phyloP scores from a whole-genome alignment of 2,888 invertebrate genomes.

The Trilocha varians region DNA sequence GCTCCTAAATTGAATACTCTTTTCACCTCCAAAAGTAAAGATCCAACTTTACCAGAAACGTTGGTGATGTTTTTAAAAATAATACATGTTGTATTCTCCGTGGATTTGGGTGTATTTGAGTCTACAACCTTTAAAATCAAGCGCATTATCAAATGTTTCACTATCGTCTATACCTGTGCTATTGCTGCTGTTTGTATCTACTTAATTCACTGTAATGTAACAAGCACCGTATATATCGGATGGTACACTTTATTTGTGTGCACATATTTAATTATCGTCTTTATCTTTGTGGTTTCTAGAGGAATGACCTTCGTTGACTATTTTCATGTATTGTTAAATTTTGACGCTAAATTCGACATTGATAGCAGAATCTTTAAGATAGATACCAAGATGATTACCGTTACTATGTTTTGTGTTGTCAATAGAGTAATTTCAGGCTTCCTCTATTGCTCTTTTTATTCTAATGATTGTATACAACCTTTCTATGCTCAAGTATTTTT shows the following conservation, averaged over 20 bases:
- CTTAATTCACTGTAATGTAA: too few relatives aligned
- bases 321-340: background rate
- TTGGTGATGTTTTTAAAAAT: too few relatives aligned
- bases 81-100: too few relatives aligned
- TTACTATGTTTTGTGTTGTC: background rate
- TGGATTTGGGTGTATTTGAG: too few relatives aligned
- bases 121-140: too few relatives aligned
- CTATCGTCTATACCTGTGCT: too few relatives aligned
- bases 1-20: too few relatives aligned
- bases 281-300: background rate
- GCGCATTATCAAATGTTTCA: too few relatives aligned
- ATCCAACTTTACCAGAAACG: too few relatives aligned
- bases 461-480: background rate
- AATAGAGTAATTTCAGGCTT: background rate
- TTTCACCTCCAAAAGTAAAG: too few relatives aligned
- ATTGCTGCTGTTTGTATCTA: too few relatives aligned
- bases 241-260: background rate
- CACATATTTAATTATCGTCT: background rate
- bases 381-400: background rate
- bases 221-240: background rate
- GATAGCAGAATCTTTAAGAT: background rate
- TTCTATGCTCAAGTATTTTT: background rate
- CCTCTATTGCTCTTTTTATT: background rate
- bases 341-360: background rate
- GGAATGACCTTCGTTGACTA: background rate